Percentiles rank a stretch among this genome's conserved stretches.
Conservation (phyloP, 1,140 invertebrate species). For the Brachionus sp. region DNA sequence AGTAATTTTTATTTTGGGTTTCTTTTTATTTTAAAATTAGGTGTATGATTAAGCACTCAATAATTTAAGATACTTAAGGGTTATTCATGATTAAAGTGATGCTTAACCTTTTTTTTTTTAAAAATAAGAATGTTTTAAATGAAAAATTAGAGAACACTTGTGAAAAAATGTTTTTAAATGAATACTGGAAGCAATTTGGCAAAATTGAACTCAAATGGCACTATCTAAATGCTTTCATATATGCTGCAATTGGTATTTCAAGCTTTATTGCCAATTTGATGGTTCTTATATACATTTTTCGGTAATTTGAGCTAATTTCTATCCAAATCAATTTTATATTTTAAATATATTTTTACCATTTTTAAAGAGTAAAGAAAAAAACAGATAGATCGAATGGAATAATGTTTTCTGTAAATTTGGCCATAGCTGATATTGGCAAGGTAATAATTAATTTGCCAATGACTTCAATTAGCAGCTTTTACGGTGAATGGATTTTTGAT, state of each 20-base stretch:
- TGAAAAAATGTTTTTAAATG: constrained; percentile 5
- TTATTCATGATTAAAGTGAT: too few relatives aligned
- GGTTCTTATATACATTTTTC: constrained; percentile 22
- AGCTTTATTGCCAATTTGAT: constrained; percentile 13
- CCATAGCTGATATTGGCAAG: constrained; percentile 34
- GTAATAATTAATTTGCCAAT: constrained; percentile 42
- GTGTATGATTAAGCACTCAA: neutral
- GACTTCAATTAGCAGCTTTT: constrained; percentile 25
- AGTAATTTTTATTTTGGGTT: neutral
- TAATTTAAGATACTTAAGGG: neutral
- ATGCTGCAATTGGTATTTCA: neutral
- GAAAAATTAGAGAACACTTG: neutral
- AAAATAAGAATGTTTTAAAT: neutral
- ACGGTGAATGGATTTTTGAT: constrained; percentile 33
- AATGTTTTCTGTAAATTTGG: constrained; percentile 31
- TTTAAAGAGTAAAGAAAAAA: neutral
- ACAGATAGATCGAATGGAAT: neutral
- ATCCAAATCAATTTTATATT: neutral
- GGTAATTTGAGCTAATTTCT: neutral
- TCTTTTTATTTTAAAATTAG: neutral
- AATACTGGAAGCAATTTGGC: constrained; percentile 38
- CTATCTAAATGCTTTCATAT: constrained; percentile 3
- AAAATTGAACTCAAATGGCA: constrained; percentile 34
- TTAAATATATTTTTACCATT: neutral
- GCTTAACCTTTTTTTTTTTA: too few relatives aligned